Evolutionary conservation across 2,113 vertebrate species (phyloP).

Genomic region (Toxostoma redivivum): DNA sequence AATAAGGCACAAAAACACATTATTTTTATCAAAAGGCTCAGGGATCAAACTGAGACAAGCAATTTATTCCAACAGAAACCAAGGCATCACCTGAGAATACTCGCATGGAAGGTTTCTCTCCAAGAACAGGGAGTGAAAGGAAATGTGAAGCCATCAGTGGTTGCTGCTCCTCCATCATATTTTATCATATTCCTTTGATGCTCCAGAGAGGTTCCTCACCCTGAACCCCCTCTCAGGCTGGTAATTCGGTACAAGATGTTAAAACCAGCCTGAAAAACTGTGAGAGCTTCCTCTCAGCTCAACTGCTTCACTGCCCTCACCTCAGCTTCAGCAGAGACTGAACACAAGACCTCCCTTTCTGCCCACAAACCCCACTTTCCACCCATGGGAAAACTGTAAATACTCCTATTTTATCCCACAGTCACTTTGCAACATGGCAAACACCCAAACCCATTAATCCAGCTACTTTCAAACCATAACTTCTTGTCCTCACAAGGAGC

Average conservation of each 20-base stretch:
- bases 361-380: neutral
- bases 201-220: neutral
- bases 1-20: neutral
- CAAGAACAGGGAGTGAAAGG: neutral
- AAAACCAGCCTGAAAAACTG: neutral
- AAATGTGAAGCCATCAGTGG: neutral
- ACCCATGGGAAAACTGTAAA: neutral
- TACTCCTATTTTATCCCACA: accelerated
- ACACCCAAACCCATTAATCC: neutral
- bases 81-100: neutral
- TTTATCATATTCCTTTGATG: neutral
- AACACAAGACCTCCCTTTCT: neutral
- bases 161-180: neutral
- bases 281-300: neutral
- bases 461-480: neutral
- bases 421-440: neutral
- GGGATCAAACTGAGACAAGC: neutral
- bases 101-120: neutral
- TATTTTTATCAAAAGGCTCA: neutral
- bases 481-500: neutral
- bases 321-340: neutral
- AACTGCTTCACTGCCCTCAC: neutral
- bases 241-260: neutral
- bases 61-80: neutral
- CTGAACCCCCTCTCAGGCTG: neutral